Percentiles rank a stretch among this genome's conserved stretches.
Conservation (phyloP, 2,113 vertebrate species). For the Actenoides lindsayi region DNA sequence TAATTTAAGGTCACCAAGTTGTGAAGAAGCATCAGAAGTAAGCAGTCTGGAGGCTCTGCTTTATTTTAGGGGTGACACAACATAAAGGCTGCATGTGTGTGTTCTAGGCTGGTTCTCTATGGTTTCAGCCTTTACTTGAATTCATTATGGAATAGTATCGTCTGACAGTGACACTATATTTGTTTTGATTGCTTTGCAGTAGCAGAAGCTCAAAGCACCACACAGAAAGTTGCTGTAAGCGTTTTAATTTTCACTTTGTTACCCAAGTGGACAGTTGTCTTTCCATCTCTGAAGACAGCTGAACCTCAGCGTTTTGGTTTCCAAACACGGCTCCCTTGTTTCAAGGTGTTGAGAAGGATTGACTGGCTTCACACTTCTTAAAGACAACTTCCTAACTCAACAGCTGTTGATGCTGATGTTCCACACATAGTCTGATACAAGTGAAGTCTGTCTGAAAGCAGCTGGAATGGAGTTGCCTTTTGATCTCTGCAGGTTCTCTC, state of each 20-base stretch:
- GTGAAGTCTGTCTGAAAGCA: not conserved
- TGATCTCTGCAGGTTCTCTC: not conserved
- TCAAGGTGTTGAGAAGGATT: not conserved
- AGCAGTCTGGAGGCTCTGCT: not conserved
- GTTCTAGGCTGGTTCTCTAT: not conserved
- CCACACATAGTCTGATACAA: not conserved
- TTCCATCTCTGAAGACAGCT: not conserved
- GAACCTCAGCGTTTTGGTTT: not conserved
- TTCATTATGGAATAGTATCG: not conserved
- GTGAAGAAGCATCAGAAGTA: not conserved
- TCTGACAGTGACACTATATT: not conserved
- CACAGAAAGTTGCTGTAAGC: not conserved
- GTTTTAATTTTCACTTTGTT: not conserved
- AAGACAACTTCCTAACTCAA: not conserved
- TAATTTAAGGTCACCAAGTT: not conserved
- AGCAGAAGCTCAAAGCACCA: not conserved
- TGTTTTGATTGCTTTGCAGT: not conserved
- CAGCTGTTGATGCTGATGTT: not conserved
- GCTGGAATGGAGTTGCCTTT: not conserved
- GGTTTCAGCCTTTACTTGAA: not conserved
- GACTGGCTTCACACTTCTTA: not conserved
- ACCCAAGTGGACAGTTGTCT: fast-evolving
- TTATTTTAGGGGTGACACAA: not conserved
- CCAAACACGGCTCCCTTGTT: not conserved
- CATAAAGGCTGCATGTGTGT: not conserved